Conservation (phyloP, 2,797 vertebrate species). For the Pelobates cultripes region DNA sequence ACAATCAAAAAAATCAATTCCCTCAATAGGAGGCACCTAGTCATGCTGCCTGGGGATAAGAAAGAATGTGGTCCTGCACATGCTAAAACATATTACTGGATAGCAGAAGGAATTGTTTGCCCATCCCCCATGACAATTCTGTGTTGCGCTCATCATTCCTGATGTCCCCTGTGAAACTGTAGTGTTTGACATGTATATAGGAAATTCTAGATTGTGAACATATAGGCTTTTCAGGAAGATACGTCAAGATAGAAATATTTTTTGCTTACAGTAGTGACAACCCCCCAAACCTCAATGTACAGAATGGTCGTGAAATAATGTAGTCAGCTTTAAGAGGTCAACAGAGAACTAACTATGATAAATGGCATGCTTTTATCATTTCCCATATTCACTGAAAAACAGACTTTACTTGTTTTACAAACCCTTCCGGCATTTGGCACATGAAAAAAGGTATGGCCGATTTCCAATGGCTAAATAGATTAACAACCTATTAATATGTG, state of each 20-base stretch:
- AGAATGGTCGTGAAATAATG: background rate
- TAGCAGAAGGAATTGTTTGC: background rate
- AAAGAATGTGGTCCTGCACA: conserved; percentile 13
- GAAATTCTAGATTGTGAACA: background rate
- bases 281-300: conserved; percentile 2
- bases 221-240: background rate
- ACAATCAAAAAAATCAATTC: conserved; percentile 43
- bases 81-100: conserved; percentile 27
- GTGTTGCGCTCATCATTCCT: background rate
- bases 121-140: conserved; percentile 25
- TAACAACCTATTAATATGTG: background rate
- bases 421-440: background rate
- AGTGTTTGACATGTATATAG: conserved; percentile 5
- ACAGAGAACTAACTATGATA: background rate
- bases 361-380: conserved; percentile 2
- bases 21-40: conserved; percentile 29
- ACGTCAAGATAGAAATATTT: conserved; percentile 28
- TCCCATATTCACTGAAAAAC: background rate
- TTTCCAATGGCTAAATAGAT: background rate
- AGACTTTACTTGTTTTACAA: conserved; percentile 24
- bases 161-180: conserved; percentile 14
- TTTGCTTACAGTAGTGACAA: conserved; percentile 21
- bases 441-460: background rate
- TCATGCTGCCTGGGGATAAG: conserved; percentile 34
- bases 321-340: background rate